A percentile compares a stretch with the other conserved stretches of the same genome.
Conservation (phyloP, 1,140 invertebrate species). For the Notospermus geniculatus region DNA sequence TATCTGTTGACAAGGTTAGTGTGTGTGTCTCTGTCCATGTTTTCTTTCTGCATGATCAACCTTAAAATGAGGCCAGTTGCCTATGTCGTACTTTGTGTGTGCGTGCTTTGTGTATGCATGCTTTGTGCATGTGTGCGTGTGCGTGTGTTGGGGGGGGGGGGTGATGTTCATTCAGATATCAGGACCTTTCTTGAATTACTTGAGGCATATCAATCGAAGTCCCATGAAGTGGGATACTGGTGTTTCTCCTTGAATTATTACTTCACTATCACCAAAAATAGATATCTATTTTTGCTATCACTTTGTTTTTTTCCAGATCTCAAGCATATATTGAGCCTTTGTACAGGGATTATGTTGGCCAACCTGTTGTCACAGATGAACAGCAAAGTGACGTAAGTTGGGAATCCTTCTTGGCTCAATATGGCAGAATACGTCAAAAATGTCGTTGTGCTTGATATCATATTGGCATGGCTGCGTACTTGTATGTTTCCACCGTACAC, state of each 20-base stretch:
- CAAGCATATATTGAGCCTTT: slow-evolving; percentile 26
- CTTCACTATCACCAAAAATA: not conserved
- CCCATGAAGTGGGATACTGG: not conserved
- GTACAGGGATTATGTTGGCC: slow-evolving; percentile 34
- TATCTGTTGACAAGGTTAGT: slow-evolving; percentile 67
- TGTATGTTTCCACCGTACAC: too few relatives aligned
- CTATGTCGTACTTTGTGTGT: too few relatives aligned
- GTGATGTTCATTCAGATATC: too few relatives aligned
- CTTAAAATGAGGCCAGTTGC: too few relatives aligned
- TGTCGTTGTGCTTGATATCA: too few relatives aligned
- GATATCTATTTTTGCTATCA: too few relatives aligned
- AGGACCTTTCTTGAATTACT: not conserved
- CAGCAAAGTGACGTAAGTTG: not conserved
- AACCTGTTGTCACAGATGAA: slow-evolving; percentile 21
- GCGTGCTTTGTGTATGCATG: too few relatives aligned
- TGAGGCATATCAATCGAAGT: not conserved
- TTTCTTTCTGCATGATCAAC: too few relatives aligned
- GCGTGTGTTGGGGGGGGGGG: too few relatives aligned
- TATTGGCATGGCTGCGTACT: too few relatives aligned
- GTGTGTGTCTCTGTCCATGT: slow-evolving; percentile 12
- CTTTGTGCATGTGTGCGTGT: too few relatives aligned
- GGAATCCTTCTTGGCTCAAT: not conserved
- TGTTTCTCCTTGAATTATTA: not conserved
- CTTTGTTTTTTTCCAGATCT: slow-evolving; percentile 25
- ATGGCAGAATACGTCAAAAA: too few relatives aligned